Percentiles rank a stretch among this genome's conserved stretches.
Evolutionary conservation across 2,113 vertebrate species (phyloP).

Genomic region (Apodemus sylvaticus): DNA sequence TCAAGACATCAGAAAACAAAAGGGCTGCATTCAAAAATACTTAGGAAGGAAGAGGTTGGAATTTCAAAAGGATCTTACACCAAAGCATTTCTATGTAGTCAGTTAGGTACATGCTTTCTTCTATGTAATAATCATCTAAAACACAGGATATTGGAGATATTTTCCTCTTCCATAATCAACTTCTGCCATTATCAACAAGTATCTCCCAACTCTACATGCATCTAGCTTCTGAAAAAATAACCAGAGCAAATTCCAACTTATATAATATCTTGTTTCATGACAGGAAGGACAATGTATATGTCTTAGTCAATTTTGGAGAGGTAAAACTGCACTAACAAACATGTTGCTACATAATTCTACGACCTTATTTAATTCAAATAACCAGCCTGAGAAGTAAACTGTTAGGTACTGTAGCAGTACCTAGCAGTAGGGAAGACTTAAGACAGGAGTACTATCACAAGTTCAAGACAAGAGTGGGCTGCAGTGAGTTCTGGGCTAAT

Average conservation of each 20-base stretch:
- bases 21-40: not conserved
- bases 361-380: conserved; percentile 24
- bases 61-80: not conserved
- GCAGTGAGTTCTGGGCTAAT: not conserved
- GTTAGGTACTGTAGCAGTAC: not conserved
- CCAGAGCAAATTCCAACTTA: not conserved
- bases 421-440: not conserved
- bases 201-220: not conserved
- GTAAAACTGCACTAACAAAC: conserved; percentile 31
- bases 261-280: not conserved
- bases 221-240: conserved; percentile 9
- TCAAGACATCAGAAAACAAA: not conserved
- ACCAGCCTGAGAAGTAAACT: not conserved
- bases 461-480: not conserved
- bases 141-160: not conserved
- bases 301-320: not conserved
- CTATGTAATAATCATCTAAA: not conserved
- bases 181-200: not conserved
- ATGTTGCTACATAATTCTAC: not conserved
- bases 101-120: not conserved
- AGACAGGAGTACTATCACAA: not conserved
- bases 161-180: not conserved
- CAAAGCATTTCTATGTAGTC: not conserved
- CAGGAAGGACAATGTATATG: not conserved
- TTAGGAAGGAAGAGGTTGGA: not conserved